Evolutionary conservation across 2,797 vertebrate species (phyloP), one percentile per base, ranked within the genome.

Genomic region (Steatocranus sp.): DNA sequence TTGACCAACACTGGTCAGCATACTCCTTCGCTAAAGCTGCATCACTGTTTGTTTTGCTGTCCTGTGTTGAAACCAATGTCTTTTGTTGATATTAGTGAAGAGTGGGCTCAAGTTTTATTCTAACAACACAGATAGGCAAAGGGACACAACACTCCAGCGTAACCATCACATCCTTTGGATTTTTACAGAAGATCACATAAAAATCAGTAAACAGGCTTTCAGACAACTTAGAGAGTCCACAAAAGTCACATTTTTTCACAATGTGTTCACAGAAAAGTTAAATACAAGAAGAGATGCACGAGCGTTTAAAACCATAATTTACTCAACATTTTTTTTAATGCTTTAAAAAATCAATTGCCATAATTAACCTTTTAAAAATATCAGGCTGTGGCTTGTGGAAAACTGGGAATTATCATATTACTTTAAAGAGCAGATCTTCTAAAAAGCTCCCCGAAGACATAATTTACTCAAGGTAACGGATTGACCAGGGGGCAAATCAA

Each of bases 401-500:
- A 43, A 75, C 56, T 15, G 18, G 41, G 27, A 80, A 91, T 91
- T 76, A 93, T 63, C 83, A 83, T 50, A 76, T 87, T 83, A 53
- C 76, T 80, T 86, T 82, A 80, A 86, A 85, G 76, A 86, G 23
- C 43, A 86, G 38, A 79, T 83, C 43, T 85, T 43, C 73, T 38
- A 50, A 85, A 90, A 51, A 83, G 76, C 75, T 92, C 91, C 85
- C 86, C 3, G 5, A 84, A 85, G 91, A 90, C 83, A 85, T 85
- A 17, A 88, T 92, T 92, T 84, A 85, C 76, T 87, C 6, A 9
- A 66, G 81, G 78, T 85, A 85, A 83, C 68, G 8, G 50, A 91
- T 30, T 87, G 90, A 90, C 88, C 89, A 48, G 79, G 73, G 91
- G 88, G 79, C 75, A 80, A 89, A 91, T 94, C 92, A 84, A 93